These are phyloP conservation scores for Botia kubotai DNA, from an alignment of 2,797 vertebrate species.

Conservation along the genomic window DNA sequence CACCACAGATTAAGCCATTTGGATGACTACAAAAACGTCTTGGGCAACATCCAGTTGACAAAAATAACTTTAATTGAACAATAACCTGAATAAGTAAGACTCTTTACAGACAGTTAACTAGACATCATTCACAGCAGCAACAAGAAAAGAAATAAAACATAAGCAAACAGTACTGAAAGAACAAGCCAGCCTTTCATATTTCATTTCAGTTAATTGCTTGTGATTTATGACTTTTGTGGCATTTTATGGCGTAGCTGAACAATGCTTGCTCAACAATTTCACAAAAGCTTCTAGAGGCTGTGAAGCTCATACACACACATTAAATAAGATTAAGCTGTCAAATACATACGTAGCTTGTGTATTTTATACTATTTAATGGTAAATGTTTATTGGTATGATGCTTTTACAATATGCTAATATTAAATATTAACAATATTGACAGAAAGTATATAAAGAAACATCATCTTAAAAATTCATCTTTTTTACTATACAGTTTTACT, in stretches of 20 bases:
- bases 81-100: too few species aligned
- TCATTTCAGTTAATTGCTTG: background rate
- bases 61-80: background rate
- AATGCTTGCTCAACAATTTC: background rate
- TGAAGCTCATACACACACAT: background rate
- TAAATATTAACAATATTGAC: background rate
- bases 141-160: background rate
- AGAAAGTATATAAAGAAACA: background rate
- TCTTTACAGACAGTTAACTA: background rate
- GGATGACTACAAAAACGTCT: background rate
- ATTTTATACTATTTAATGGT: background rate
- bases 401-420: background rate
- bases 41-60: background rate
- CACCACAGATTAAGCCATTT: background rate
- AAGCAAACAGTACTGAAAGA: background rate
- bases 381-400: background rate
- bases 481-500: background rate
- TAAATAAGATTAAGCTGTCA: background rate
- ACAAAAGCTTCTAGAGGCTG: background rate
- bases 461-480: background rate
- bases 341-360: background rate
- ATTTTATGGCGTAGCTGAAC: background rate
- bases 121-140: background rate
- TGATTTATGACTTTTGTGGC: constrained; percentile 1
- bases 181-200: background rate